Evolutionary conservation across 2,113 vertebrate genomes (phyloP).

Genomic region (Hypanus sabinus): DNA sequence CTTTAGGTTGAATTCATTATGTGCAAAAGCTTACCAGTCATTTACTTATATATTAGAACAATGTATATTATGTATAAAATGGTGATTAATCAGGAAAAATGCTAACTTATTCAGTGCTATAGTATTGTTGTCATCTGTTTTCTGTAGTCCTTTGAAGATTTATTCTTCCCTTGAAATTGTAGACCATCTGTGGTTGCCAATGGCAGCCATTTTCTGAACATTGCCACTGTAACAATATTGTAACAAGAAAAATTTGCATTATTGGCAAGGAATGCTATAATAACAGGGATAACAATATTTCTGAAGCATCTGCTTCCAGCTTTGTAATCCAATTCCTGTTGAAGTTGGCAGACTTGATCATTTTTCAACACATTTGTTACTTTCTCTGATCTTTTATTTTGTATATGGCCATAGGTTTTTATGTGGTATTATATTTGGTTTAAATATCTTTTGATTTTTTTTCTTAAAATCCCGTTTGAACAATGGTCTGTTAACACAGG

Average conservation of each 20-base stretch:
- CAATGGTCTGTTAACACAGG: slow-evolving; percentile 48
- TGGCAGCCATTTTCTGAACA: slow-evolving; percentile 33
- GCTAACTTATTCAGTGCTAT: background rate
- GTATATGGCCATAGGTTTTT: slow-evolving; percentile 34
- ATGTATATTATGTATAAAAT: background rate
- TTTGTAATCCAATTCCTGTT: slow-evolving; percentile 38
- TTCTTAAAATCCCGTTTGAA: slow-evolving; percentile 29
- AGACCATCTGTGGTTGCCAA: slow-evolving; percentile 25
- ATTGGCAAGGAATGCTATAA: slow-evolving; percentile 32
- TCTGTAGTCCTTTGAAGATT: slow-evolving; percentile 24
- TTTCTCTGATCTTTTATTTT: slow-evolving; percentile 38
- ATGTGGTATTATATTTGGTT: slow-evolving; percentile 38
- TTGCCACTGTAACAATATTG: slow-evolving; percentile 20
- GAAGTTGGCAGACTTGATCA: slow-evolving; percentile 18
- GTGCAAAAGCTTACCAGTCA: background rate
- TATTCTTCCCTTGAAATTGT: slow-evolving; percentile 26
- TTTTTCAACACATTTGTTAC: slow-evolving; percentile 35
- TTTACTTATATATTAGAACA: background rate
- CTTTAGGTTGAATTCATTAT: background rate
- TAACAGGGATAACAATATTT: slow-evolving; percentile 35
- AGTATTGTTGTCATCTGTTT: slow-evolving; percentile 29
- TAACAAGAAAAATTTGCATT: slow-evolving; percentile 37
- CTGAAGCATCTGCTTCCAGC: slow-evolving; percentile 33
- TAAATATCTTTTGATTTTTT: slow-evolving; percentile 38
- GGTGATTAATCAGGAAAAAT: slow-evolving; percentile 16